Base-by-base conservation (phyloP, 1,140 invertebrate genomes). In the Bombyx mori region DNA sequence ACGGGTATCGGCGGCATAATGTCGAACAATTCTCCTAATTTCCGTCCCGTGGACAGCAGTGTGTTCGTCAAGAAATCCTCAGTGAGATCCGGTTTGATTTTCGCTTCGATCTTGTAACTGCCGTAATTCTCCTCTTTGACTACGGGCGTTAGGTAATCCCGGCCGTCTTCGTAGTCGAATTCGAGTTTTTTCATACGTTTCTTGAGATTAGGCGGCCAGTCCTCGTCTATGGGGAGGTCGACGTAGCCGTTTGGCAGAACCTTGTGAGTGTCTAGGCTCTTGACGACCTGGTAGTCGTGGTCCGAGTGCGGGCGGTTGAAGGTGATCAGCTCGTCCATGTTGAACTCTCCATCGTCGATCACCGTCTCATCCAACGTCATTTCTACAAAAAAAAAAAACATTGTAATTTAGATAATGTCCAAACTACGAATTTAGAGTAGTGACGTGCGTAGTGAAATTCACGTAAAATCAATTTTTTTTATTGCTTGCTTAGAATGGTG, bases 221-320 rank as follows among this genome's bases (percentile, higher is more conserved):
- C 83, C 49, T 88, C 87, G 60, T 88, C 87, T 54, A 88, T 79
- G n/a, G 86, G 86, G 5, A 88, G 67, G 63, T 88, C 87, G 47
- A 79, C 62, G 76, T 88, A 88, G 0, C 78, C 79, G n/a, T 66
- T 64, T 7, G 79, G 71, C 1, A 77, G 71, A 7, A 59, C 44
- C 54, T 77, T 78, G 54, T 59, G 60, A 22, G 58, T 56, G 43
- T 80, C 74, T 50, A 68, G 47, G 54, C 54, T 75, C 66, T 82
- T 86, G 26, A 81, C 76, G 10, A 82, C 70, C 52, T 79, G 85
- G 73, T 89, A 89, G 58, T 88, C 85, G 73, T 89, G 88, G 70
- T 89, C 88, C 9, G 78, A 77, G 62, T 83, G 80, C 4, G 82
- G 76, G 6, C 83, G 76, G 64, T 79, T 82, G 74, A 86, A 86